These are phyloP conservation scores for Drosophila tropicalis DNA, from an alignment of 1,140 invertebrate genomes.

Conservation along the genomic window DNA sequence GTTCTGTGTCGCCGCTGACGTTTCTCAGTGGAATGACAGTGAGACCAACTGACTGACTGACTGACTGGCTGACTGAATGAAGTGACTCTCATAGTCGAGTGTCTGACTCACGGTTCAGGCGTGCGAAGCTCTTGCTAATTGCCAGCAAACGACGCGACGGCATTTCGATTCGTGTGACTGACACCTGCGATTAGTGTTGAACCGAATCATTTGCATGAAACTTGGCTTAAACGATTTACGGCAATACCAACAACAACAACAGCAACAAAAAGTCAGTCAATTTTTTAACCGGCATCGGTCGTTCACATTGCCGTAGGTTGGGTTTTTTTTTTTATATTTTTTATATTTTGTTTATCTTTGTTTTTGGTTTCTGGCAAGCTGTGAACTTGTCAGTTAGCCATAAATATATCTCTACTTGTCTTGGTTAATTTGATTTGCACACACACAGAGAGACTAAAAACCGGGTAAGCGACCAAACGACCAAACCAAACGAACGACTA, in stretches of 20 bases:
- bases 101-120: conserved; percentile 57
- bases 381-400: conserved; percentile 57
- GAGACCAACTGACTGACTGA: background rate
- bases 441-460: background rate
- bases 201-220: conserved; percentile 75
- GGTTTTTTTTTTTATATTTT: conserved; percentile 9
- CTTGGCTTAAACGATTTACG: conserved; percentile 62
- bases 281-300: conserved; percentile 41
- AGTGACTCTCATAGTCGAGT: conserved; percentile 2
- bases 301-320: conserved; percentile 73
- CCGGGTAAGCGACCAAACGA: background rate
- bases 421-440: conserved; percentile 11
- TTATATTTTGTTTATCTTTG: conserved; percentile 49
- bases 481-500: background rate
- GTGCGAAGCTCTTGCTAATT: conserved; percentile 71
- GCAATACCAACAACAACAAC: background rate
- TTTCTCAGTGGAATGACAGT: conserved; percentile 11
- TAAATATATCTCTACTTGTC: conserved; percentile 11
- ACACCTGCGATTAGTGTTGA: conserved; percentile 76
- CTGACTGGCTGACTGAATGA: conserved; percentile 32
- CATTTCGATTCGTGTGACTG: conserved; percentile 62
- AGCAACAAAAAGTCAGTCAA: conserved; percentile 19
- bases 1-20: conserved; percentile 24
- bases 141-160: conserved; percentile 32
- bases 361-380: conserved; percentile 31